These are phyloP conservation scores for Chelonus insularis DNA, from an alignment of 1,140 invertebrate species.

Conservation along the genomic window DNA sequence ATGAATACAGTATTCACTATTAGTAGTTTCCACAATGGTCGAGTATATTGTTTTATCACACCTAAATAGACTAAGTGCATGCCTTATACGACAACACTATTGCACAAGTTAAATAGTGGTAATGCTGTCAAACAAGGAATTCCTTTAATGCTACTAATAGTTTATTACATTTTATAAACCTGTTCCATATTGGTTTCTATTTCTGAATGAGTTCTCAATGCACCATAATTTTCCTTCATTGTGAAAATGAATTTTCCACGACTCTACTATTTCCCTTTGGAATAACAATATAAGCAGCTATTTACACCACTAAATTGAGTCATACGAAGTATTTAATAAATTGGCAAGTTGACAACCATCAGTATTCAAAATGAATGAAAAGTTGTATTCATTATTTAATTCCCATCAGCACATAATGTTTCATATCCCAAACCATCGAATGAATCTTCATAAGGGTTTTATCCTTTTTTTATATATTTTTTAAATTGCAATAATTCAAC, in stretches of 20 bases:
- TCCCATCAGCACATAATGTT: neutral
- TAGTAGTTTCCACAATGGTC: neutral
- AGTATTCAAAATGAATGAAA: constrained; percentile 26
- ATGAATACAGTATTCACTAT: neutral
- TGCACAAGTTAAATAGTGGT: constrained; percentile 22
- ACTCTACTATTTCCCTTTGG: neutral
- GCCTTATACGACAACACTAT: constrained; percentile 19
- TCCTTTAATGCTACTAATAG: constrained; percentile 23
- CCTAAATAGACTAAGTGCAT: constrained; percentile 24
- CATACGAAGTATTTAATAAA: constrained; percentile 17
- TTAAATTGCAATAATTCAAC: constrained; percentile 13
- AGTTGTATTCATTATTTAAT: constrained; percentile 16
- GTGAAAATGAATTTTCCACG: constrained; percentile 3
- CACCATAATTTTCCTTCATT: neutral
- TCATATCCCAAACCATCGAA: constrained; percentile 20
- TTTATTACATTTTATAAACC: neutral
- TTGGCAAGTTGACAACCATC: constrained; percentile 25
- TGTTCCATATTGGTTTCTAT: neutral
- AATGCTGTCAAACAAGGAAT: constrained; percentile 16
- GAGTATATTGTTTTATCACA: constrained; percentile 5
- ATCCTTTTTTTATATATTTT: neutral
- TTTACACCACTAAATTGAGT: constrained; percentile 16
- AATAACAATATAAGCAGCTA: constrained; percentile 22
- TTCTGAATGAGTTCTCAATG: neutral
- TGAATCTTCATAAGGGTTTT: neutral